Base-by-base conservation (phyloP, 1,140 invertebrate genomes). In the Marisa cornuarietis region DNA sequence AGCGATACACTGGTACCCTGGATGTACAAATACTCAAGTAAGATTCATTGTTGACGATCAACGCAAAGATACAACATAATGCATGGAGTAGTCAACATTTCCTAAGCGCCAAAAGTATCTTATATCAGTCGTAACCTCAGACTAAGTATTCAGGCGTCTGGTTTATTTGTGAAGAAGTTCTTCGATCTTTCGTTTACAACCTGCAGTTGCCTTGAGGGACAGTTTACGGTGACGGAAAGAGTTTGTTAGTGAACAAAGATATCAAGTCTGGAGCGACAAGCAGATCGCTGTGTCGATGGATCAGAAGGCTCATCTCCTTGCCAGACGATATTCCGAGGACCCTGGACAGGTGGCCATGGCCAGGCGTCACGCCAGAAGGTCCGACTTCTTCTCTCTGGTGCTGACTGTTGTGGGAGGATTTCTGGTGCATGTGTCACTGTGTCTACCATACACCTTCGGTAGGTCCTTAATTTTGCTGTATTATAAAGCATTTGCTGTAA, bases 361-460 rank as follows among this genome's bases (percentile, higher is more conserved):
- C 3, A 68, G n/a, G 22, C 65, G 65, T 18, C 26, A n/a, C 0
- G 26, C 65, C n/a, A 13, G 65, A 13, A 14, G 26, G 11, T 31
- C 65, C 22, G 65, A 68, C 22, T 24, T 68, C 65, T 68, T 31
- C 26, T 68, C 65, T 14, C 4, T 68, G n/a, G 26, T n/a, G 14
- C 26, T 68, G 26, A 68, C 65, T 1, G 65, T 68, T 13, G 14
- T 31, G 9, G 65, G 65, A n/a, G 65, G 65, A 13, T 68, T 68
- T 68, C 65, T 68, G n/a, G 65, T 68, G 65, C 65, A 68, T 22
- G 26, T 68, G 26, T 68, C 65, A 5, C 22, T 68, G 65, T 68
- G 65, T 68, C 65, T 68, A 6, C 65, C 65, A 13, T 68, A 68
- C 65, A 22, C 65, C 4, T 68, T 68, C 65, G 65, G 65, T 68